Base-by-base conservation (phyloP, 2,888 invertebrate species). In the Odontocerum albicorne region DNA sequence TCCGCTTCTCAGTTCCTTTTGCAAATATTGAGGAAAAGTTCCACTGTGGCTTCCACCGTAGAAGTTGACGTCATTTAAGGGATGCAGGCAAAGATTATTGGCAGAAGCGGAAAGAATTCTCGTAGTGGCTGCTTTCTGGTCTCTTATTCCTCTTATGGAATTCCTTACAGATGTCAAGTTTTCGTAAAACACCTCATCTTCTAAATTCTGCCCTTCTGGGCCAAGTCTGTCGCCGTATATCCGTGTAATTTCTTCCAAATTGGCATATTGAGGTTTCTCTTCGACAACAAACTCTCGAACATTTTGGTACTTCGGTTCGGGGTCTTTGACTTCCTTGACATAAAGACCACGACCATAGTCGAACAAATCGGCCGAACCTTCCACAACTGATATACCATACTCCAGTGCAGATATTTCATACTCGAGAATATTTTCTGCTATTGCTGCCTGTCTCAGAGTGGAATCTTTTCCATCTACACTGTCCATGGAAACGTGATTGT, bases 101-200 rank as follows among this genome's bases (percentile, higher is more conserved):
- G 57, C 58, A 7, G 61, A 59, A 12, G 55, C 57, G 1, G 61
- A 62, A 67, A 78, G 75, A 63, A 77, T 75, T 62, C 77, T 72
- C 57, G 75, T 73, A 65, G 73, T 73, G 13, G 53, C 54, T 8
- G 54, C 47, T 33, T 49, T 50, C 40, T 57, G 57, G n/a, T 60
- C 55, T 32, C 47, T 44, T 16, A 51, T 42, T 2, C 51, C 51
- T 7, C 49, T 35, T 12, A 40, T 43, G 31, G 39, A 45, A 35
- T 20, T 35, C 63, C 78, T 74, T 72, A 75, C 76, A 62, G 77
- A 75, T 61, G 76, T 65, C 66, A 78, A 75, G 64, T 78, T 78
- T 64, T 78, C 77, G 62, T 78, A 78, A 47, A 77, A 77, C 36
- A 77, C 78, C 62, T 78, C 78, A 59, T 78, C 78, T 62, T 78